Base-by-base conservation (phyloP, 2,113 vertebrate species). In the Nycticorax nycticorax region DNA sequence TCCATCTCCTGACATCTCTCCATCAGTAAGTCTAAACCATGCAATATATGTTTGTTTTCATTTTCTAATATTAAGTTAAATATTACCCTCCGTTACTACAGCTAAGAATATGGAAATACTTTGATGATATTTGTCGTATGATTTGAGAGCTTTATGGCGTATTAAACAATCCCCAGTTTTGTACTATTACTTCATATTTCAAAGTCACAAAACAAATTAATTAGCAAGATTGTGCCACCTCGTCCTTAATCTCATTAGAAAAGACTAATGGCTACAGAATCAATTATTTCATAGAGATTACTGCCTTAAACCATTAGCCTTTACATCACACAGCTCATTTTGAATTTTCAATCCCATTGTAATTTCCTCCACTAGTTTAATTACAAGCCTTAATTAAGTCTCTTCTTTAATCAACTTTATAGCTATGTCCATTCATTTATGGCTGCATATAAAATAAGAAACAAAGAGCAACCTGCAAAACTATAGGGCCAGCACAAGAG, bases 331-430 rank as follows among this genome's bases (percentile, higher is more conserved):
- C 19, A 5, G n/a, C 71, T 67, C 45, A 5, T 11, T 43, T 41
- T 66, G 32, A 60, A 56, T 41, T 57, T 45, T 26, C 41, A 73
- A 24, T 77, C 91, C 76, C 13, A 2, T 22, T 89, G 30, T 16
- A 3, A 82, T 75, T 85, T 87, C 66, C 43, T 63, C n/a, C 68
- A 23, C 50, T n/a, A 1, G 35, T 66, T 79, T 85, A 80, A 97
- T 78, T 92, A 83, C 60, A 57, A 16, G 22, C 16, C 69, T 80
- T 75, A 28, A 86, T 88, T 75, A 85, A 88, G 59, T 62, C 55
- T 71, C 30, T 85, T 50, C 87, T 77, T 94, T 81, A 91, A 95
- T 96, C 93, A 96, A 75, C 88, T 89, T 64, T 66, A 22, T 8
- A 74, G 75, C 57, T 84, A 2, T 56, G 68, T 80, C 84, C 81